These are phyloP conservation scores for Himantopus leucocephalus DNA, from an alignment of 2,113 vertebrate species.

Conservation along the genomic window DNA sequence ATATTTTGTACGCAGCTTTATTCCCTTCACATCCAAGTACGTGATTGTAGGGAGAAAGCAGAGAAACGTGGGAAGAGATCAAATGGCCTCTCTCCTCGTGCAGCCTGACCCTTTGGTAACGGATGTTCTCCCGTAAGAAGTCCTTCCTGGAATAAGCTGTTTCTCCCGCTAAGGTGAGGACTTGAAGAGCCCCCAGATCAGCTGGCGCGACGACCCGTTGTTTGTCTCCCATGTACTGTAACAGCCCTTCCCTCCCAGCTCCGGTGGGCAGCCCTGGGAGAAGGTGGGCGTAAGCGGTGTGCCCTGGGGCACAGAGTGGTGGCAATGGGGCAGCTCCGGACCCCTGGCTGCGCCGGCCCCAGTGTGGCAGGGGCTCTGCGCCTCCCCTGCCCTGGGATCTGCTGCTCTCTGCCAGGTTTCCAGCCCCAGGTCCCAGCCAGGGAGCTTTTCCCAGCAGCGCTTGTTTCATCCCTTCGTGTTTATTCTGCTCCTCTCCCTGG, in stretches of 20 bases:
- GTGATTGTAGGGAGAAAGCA: too few species aligned
- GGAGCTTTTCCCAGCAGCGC: not conserved
- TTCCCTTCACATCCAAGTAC: fast-evolving
- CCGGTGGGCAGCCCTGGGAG: not conserved
- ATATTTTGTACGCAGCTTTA: not conserved
- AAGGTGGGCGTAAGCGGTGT: too few species aligned
- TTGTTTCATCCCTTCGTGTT: not conserved
- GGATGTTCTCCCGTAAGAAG: not conserved
- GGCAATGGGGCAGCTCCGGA: fast-evolving
- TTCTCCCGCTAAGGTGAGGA: not conserved
- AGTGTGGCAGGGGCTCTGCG: fast-evolving
- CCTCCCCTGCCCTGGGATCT: not conserved
- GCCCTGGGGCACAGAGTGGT: too few species aligned
- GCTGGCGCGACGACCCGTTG: fast-evolving
- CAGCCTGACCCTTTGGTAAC: not conserved
- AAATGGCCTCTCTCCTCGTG: too few species aligned
- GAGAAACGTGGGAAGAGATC: not conserved
- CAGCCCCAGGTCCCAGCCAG: not conserved
- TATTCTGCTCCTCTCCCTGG: not conserved
- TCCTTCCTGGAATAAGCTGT: not conserved
- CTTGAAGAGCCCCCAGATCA: not conserved
- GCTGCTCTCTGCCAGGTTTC: not conserved
- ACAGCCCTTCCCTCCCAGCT: too few species aligned
- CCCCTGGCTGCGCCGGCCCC: not conserved
- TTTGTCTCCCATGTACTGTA: not conserved